Base-by-base conservation (phyloP, 1,140 invertebrate species). In the Brevipalpus yothersi region DNA sequence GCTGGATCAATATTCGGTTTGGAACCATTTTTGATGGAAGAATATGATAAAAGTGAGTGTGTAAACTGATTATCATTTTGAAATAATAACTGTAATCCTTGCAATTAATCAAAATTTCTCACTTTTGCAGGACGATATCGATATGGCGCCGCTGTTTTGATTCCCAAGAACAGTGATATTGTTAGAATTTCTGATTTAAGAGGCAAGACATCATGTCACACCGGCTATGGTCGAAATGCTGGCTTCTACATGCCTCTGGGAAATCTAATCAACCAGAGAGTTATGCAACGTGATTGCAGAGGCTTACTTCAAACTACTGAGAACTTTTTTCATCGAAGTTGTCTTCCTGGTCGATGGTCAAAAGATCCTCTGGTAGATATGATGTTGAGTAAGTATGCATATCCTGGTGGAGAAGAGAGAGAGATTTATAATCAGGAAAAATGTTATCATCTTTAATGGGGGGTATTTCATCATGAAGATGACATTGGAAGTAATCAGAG, bases 311-410 rank as follows among this genome's bases (percentile, higher is more conserved):
- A 81, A 0, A 78, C 82, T 0, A 77, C 80, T 11, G 82, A 84
- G 66, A 81, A 83, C 62, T 79, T 84, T 67, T 87, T 87, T 69
- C 74, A 71, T 8, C 75, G 81, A 63, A 81, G 82, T 39, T 87
- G 84, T 66, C 75, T 84, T 49, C 83, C 85, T 3, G 84, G 84
- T 21, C 78, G 75, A 49, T 86, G 83, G 80, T 83, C 82, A 1
- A 76, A 78, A 0, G 82, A 86, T 71, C 74, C 77, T 0, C 75
- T 66, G 11, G 72, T 79, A 17, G 82, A 88, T 67, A 68, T 68
- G 41, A 67, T 77, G 67, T 70, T 88, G 63, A 86, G 82, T 84
- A 75, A 78, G 51, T 13, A 51, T 53, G 5, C 31, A n/a, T n/a
- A n/a, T 31, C 31, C n/a, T n/a, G n/a, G n/a, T n/a, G n/a, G n/a